Evolutionary conservation across 2,113 vertebrate species (phyloP).

Genomic region (Chauna torquata): DNA sequence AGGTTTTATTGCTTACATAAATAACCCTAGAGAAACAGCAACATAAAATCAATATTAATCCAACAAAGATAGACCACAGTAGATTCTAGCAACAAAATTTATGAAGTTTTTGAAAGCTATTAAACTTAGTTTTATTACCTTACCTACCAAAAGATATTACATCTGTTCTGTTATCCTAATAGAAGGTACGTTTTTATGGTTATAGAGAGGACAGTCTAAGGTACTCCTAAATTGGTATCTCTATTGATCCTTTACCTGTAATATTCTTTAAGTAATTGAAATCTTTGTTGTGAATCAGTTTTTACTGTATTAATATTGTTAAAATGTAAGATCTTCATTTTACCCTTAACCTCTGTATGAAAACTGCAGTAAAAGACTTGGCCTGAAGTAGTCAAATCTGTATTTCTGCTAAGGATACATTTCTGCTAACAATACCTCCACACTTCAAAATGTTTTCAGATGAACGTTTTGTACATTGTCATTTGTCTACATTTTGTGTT

Average conservation of each 20-base stretch:
- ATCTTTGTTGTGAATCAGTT: neutral
- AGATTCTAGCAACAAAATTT: slow-evolving; percentile 73
- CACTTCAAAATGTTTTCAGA: neutral
- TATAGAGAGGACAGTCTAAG: slow-evolving; percentile 27
- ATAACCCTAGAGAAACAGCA: slow-evolving; percentile 74
- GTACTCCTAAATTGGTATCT: slow-evolving; percentile 37
- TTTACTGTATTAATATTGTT: neutral
- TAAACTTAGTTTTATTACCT: slow-evolving; percentile 74
- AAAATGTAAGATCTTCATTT: neutral
- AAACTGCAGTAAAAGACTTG: neutral
- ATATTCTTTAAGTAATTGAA: slow-evolving; percentile 21
- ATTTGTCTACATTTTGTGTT: neutral
- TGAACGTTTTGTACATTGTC: neutral
- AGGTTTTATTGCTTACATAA: slow-evolving; percentile 75
- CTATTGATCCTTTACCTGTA: slow-evolving; percentile 40
- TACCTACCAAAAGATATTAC: slow-evolving; percentile 64
- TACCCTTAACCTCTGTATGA: neutral
- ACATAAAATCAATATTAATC: slow-evolving; percentile 80
- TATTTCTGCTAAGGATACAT: neutral
- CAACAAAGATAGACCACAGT: slow-evolving; percentile 65
- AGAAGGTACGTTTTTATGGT: slow-evolving; percentile 47
- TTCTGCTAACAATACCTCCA: neutral
- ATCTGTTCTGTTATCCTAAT: slow-evolving; percentile 67
- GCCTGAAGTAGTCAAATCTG: neutral
- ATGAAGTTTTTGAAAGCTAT: slow-evolving; percentile 74